Conservation (phyloP, 2,113 vertebrate genomes). For the Pagrus major region DNA sequence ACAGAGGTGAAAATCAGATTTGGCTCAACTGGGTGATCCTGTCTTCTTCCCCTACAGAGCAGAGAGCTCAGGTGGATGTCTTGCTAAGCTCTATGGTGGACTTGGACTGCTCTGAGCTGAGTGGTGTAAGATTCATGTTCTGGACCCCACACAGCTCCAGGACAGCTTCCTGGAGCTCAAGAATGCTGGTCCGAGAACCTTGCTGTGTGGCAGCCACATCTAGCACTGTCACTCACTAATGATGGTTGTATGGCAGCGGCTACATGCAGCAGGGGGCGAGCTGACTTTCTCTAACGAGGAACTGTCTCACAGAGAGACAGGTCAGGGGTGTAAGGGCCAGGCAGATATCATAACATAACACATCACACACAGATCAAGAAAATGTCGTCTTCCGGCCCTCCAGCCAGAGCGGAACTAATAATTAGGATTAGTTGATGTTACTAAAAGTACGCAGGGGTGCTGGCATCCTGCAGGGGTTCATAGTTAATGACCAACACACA, state of each 20-base stretch:
- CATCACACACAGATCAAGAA: slow-evolving; percentile 68
- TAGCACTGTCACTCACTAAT: slow-evolving; percentile 70
- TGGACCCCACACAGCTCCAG: slow-evolving; percentile 30
- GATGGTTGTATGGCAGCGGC: slow-evolving; percentile 66
- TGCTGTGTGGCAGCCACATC: slow-evolving; percentile 29
- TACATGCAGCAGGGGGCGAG: slow-evolving; percentile 67
- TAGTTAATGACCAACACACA: slow-evolving; percentile 70
- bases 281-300: slow-evolving; percentile 79
- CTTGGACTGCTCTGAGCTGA: slow-evolving; percentile 31
- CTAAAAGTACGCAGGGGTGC: slow-evolving; percentile 61
- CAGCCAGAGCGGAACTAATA: slow-evolving; percentile 70
- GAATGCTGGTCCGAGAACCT: slow-evolving; percentile 45
- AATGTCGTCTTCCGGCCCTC: slow-evolving; percentile 58
- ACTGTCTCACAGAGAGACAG: slow-evolving; percentile 68
- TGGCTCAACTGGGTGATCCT: slow-evolving; percentile 13
- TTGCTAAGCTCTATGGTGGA: slow-evolving; percentile 36
- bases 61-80: slow-evolving; percentile 38
- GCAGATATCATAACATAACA: slow-evolving; percentile 64
- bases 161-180: slow-evolving; percentile 55
- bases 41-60: slow-evolving; percentile 21
- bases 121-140: slow-evolving; percentile 39
- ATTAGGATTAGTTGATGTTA: slow-evolving; percentile 76
- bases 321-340: slow-evolving; percentile 70
- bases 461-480: slow-evolving; percentile 53
- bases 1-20: slow-evolving; percentile 61